These are phyloP conservation scores for Zygothrica quintamaculata DNA, from an alignment of 2,888 invertebrate species.

Conservation along the genomic window DNA sequence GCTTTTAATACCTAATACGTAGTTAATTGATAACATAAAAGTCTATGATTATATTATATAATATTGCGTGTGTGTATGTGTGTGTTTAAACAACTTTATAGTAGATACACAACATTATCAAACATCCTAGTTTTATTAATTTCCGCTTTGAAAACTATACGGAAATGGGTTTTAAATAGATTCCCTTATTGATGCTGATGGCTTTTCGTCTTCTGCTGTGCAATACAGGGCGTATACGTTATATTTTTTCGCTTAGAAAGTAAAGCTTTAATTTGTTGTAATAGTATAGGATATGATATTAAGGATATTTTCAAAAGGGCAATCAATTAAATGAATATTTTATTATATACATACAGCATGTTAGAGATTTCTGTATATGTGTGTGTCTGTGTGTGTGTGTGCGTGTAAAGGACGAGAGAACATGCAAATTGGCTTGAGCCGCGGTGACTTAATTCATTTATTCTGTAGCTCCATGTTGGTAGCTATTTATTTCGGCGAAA, in stretches of 20 bases:
- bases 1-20: background rate
- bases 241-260: background rate
- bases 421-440: conserved; percentile 53
- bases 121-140: background rate
- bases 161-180: too few relatives aligned
- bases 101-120: background rate
- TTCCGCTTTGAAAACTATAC: too few relatives aligned
- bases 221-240: background rate
- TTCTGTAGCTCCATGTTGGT: conserved; percentile 4
- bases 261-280: too few relatives aligned
- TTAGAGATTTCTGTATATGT: conserved; percentile 2
- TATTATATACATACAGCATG: conserved; percentile 40
- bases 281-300: too few relatives aligned
- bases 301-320: too few relatives aligned
- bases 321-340: conserved; percentile 23
- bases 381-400: too few relatives aligned
- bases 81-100: too few relatives aligned
- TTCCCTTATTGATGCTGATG: too few relatives aligned
- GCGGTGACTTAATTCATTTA: conserved; percentile 51
- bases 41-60: too few relatives aligned
- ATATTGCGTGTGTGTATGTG: too few relatives aligned
- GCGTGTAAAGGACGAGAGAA: conserved; percentile 5
- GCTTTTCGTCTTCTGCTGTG: background rate
- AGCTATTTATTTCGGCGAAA: conserved; percentile 18
- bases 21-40: background rate